Evolutionary conservation across 2,888 invertebrate genomes (phyloP).

Genomic region (Malacosoma neustria): DNA sequence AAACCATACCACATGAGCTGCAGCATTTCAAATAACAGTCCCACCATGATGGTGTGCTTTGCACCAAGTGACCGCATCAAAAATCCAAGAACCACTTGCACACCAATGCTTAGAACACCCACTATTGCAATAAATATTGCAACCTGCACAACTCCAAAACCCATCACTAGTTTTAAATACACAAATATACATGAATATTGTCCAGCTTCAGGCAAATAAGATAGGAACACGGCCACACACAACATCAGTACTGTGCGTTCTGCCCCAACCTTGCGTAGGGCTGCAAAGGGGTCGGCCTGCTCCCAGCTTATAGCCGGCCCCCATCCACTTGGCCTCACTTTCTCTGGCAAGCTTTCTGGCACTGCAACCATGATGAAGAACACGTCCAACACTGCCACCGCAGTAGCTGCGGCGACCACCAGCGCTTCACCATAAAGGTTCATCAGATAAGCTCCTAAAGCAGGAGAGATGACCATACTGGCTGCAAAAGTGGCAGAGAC

Average conservation of each 20-base stretch:
- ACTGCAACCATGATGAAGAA: conserved; percentile 98
- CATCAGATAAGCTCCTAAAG: conserved; percentile 93
- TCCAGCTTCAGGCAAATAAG: conserved; percentile 98
- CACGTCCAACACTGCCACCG: conserved; percentile 96
- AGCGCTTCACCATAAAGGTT: conserved; percentile 88
- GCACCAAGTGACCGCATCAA: conserved; percentile 90
- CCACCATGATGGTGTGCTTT: conserved; percentile 98
- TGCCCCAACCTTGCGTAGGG: conserved; percentile 92
- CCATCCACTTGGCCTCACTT: conserved; percentile 85
- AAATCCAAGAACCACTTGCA: conserved; percentile 91
- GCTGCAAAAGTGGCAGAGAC: conserved; percentile 99
- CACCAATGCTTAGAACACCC: conserved; percentile 95
- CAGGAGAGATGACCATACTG: conserved; percentile 98
- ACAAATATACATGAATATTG: conserved; percentile 99
- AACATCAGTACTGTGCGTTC: conserved; percentile 97
- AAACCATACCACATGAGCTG: conserved; percentile 99
- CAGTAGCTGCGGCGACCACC: conserved; percentile 96
- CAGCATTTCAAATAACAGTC: conserved; percentile 95
- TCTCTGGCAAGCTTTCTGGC: conserved; percentile 98
- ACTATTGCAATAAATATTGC: conserved; percentile 98
- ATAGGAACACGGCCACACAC: conserved; percentile 97
- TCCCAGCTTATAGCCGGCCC: conserved; percentile 96
- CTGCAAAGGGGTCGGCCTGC: conserved; percentile 97
- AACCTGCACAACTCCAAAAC: conserved; percentile 95
- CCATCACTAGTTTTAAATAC: conserved; percentile 97